Base-by-base conservation (phyloP, 2,797 vertebrate species). In the Acanthornis magna region DNA sequence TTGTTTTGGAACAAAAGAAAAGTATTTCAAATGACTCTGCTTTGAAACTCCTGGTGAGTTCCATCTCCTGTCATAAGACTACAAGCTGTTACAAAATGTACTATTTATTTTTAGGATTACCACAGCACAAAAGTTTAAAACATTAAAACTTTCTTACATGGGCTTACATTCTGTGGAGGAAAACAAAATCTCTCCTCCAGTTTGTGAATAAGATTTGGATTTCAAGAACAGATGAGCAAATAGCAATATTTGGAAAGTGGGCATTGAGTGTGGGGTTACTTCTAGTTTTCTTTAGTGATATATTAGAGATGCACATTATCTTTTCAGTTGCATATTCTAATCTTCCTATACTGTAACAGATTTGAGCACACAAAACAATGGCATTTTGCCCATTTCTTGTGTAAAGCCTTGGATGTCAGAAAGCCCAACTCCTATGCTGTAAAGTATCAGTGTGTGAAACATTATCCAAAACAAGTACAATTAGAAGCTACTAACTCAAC, bases 71-170 rank as follows among this genome's bases (percentile, higher is more conserved):
- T 78, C 63, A 26, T 54, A 67, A 84, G 42, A 68, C 51, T 76
- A 61, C 54, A 89, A 58, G 47, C 81, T 89, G 71, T 79, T 85
- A 82, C 25, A 78, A 27, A 72, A 70, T 42, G 57, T 95, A 67
- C 67, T 85, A 29, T 71, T 80, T 93, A 63, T 86, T 86, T 95
- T 93, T 92, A 86, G 74, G 81, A 68, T 75, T 68, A 20, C 74
- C 48, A 61, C 32, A 74, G 57, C 30, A 36, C 45, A 48, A 78
- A 82, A 61, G 26, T 91, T 83, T 84, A 36, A 89, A 77, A 38
- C 38, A 57, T 86, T 57, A 30, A n/a, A 77, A 55, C 32, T 77
- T 91, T 76, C 53, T 67, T 90, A 7, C 19, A 5, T 26, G 18
- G 30, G 7, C 60, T 74, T 75, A 63, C 57, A 29, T 72, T 84